phyloP scores from a whole-genome alignment of 2,797 vertebrate species.

The Poecile montanus region DNA sequence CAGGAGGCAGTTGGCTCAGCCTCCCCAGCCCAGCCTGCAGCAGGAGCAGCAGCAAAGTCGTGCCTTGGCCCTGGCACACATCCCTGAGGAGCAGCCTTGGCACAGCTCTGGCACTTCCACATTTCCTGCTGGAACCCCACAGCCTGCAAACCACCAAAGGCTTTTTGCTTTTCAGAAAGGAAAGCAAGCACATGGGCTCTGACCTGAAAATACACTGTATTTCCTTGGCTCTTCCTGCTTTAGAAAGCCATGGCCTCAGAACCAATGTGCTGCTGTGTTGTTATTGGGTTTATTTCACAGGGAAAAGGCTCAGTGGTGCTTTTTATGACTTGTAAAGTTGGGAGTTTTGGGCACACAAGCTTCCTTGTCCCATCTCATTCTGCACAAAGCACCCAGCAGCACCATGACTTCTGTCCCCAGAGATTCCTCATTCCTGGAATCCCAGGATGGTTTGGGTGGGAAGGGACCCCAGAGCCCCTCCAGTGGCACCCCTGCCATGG shows the following conservation, averaged over 20 bases:
- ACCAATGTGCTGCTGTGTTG: fast-evolving
- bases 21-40: neutral
- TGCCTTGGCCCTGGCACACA: neutral
- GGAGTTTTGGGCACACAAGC: fast-evolving
- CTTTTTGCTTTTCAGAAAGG: neutral
- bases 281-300: fast-evolving
- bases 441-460: fast-evolving
- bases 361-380: neutral
- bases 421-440: fast-evolving
- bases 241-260: neutral
- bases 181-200: fast-evolving
- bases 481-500: neutral
- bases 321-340: neutral
- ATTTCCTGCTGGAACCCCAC: neutral
- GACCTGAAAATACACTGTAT: neutral
- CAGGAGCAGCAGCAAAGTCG: neutral
- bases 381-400: neutral
- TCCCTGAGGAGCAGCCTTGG: neutral
- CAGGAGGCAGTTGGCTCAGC: neutral
- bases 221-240: neutral
- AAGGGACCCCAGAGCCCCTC: fast-evolving
- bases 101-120: neutral
- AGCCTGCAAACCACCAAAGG: neutral
- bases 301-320: neutral
- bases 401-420: neutral